phyloP scores from a whole-genome alignment of 1,140 invertebrate genomes.

The Zelostemma sp. region DNA sequence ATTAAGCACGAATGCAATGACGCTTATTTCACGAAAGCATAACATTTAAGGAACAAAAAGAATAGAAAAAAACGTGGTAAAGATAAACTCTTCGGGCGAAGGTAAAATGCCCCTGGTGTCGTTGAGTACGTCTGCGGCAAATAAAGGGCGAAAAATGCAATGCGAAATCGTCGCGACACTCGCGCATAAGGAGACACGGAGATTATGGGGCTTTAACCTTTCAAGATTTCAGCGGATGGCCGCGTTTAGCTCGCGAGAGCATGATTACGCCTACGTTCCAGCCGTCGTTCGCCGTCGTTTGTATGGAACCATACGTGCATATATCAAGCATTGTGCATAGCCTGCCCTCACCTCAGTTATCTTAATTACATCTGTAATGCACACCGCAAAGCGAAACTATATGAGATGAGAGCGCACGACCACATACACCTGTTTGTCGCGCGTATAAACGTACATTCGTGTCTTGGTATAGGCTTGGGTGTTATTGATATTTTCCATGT shows the following conservation, averaged over 20 bases:
- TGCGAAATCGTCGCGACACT: slow-evolving; percentile 10
- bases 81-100: slow-evolving; percentile 9
- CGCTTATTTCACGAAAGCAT: slow-evolving; percentile 3
- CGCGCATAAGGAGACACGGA: slow-evolving; percentile 4
- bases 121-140: slow-evolving; percentile 2
- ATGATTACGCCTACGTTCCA: slow-evolving; percentile 48
- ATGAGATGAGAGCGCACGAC: slow-evolving; percentile 32
- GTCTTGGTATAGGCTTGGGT: background rate
- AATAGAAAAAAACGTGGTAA: slow-evolving; percentile 1
- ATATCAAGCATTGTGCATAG: slow-evolving; percentile 67
- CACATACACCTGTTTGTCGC: slow-evolving; percentile 19
- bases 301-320: slow-evolving; percentile 52
- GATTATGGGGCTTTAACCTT: slow-evolving; percentile 19
- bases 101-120: background rate
- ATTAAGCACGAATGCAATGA: slow-evolving; percentile 7
- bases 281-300: slow-evolving; percentile 28
- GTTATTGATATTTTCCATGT: slow-evolving; percentile 5
- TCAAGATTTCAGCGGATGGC: slow-evolving; percentile 55
- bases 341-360: slow-evolving; percentile 68
- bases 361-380: slow-evolving; percentile 70
- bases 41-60: background rate
- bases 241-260: slow-evolving; percentile 27
- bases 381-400: slow-evolving; percentile 58
- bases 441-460: background rate
- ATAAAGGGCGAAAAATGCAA: slow-evolving; percentile 7